A percentile compares a stretch with the other conserved stretches of the same genome.
These are phyloP conservation scores for Aricia agestis DNA, from an alignment of 1,140 invertebrate genomes.

Conservation along the genomic window DNA sequence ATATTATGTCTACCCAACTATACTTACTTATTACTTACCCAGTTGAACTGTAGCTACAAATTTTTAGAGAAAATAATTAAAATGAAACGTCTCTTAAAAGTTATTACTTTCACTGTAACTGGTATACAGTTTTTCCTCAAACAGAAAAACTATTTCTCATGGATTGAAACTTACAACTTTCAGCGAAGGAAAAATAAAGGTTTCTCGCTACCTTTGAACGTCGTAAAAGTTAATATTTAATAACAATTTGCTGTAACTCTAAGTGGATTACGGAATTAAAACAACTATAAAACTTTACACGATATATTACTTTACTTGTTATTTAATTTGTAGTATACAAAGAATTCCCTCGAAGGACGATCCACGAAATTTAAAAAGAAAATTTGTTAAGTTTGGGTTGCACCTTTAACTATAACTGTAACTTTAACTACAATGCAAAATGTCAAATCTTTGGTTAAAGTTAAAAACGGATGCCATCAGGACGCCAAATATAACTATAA, in stretches of 20 bases:
- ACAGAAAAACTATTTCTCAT: conserved; percentile 22
- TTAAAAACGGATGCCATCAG: no score
- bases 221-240: conserved; percentile 10
- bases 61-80: background rate
- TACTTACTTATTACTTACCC: no score
- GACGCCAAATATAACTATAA: no score
- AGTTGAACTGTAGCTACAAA: background rate
- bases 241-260: conserved; percentile 4
- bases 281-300: background rate
- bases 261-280: background rate
- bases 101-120: background rate
- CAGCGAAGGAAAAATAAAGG: background rate
- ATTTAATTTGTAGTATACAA: no score
- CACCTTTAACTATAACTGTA: no score
- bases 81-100: background rate
- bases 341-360: no score
- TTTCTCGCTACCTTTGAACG: background rate
- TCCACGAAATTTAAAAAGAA: no score
- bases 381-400: no score
- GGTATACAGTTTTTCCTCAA: background rate
- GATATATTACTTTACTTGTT: no score
- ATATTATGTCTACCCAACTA: no score
- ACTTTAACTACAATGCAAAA: no score
- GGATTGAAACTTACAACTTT: conserved; percentile 15
- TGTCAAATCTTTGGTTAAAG: no score